Base-by-base conservation (phyloP, 2,888 invertebrate species). In the Timema cristinae region DNA sequence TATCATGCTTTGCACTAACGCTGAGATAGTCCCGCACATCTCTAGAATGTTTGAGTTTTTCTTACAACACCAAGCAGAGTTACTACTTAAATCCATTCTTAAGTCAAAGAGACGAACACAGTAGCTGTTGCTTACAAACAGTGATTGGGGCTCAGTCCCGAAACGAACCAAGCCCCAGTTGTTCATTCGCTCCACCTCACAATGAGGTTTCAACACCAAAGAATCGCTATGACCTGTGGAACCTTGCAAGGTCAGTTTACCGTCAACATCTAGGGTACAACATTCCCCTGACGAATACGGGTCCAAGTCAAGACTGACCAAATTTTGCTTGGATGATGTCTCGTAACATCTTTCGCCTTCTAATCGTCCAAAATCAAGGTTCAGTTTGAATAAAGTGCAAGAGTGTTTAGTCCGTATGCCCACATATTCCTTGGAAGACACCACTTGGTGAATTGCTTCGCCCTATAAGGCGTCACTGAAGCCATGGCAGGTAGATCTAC, bases 381-480 rank as follows among this genome's bases (percentile, higher is more conserved):
- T 32, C 32, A 32, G 32, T 32, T 32, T 32, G 32, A 32, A 32
- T 32, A 32, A 32, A 32, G 32, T 32, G 32, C 32, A 32, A 32
- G 32, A 32, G 32, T 32, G 32, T 32, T 4, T 32, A 32, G 32
- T 32, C 32, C 32, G 32, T 32, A 32, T 32, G 4, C 32, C 32
- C 32, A 32, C 32, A 32, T 32, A 32, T 32, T 32, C 32, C 32
- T 32, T 32, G 32, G 63, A 63, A 6, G 63, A 63, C 32, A 63
- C 63, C 13, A 63, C 63, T n/a, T 63, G 63, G 63, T 47, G 48
- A 7, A 63, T 63, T 8, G 32, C 9, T 63, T 63, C n/a, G 11
- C 47, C 47, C 13, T n/a, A 8, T 11, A 32, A 63, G 63, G 63
- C 13, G 63, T 47, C 32, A 63, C 63, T 13, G 11, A 16, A 47